Percentiles rank a stretch among this genome's conserved stretches.
Conservation (phyloP, 2,797 vertebrate genomes). For the Sebastes oblongus region DNA sequence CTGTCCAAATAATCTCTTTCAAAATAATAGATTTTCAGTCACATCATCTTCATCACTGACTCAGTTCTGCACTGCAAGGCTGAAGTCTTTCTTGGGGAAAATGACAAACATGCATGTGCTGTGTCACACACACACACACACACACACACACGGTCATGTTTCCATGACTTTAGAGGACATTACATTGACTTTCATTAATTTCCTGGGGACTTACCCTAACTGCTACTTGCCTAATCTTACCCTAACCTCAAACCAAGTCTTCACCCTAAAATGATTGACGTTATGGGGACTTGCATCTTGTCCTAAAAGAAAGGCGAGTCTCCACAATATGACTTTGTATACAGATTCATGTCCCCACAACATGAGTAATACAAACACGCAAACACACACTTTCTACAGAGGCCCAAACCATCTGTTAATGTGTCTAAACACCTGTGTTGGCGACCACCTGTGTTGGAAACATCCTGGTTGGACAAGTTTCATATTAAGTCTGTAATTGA, state of each 20-base stretch:
- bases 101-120: constrained; percentile 5
- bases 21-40: background rate
- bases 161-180: too few species aligned
- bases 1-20: background rate
- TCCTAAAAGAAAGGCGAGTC: too few species aligned
- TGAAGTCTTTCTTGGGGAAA: background rate
- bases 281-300: too few species aligned
- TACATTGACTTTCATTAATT: too few species aligned
- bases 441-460: constrained; percentile 54
- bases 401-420: constrained; percentile 55
- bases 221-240: too few species aligned
- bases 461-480: constrained; percentile 46
- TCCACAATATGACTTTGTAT: too few species aligned
- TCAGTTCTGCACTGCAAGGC: background rate
- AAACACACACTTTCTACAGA: background rate
- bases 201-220: too few species aligned
- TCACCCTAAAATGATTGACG: too few species aligned
- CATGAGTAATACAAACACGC: too few species aligned
- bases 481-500: constrained; percentile 45
- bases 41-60: background rate
- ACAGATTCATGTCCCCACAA: too few species aligned
- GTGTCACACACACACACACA: background rate
- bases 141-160: too few species aligned
- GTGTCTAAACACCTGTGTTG: constrained; percentile 63
- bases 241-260: too few species aligned